Evolutionary conservation across 2,888 invertebrate species (phyloP).

Genomic region (Platerodrilus igneus): DNA sequence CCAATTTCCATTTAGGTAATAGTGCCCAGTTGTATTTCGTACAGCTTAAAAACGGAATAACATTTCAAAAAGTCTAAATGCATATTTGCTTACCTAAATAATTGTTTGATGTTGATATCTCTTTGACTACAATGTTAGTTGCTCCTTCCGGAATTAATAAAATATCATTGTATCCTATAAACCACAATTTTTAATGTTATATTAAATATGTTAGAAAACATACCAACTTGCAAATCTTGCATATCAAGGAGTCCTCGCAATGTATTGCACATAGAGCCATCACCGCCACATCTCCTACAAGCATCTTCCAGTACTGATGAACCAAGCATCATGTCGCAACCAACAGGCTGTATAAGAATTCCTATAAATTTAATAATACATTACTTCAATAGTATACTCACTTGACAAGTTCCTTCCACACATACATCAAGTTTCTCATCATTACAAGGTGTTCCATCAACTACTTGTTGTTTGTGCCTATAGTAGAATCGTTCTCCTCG

Average conservation of each 20-base stretch:
- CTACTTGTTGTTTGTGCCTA: slow-evolving; percentile 73
- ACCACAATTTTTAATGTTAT: slow-evolving; percentile 7
- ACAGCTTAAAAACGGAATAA: slow-evolving; percentile 58
- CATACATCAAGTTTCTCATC: slow-evolving; percentile 86
- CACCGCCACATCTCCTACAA: slow-evolving; percentile 89
- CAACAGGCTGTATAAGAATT: slow-evolving; percentile 65
- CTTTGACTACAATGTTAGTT: slow-evolving; percentile 80
- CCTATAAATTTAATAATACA: slow-evolving; percentile 9
- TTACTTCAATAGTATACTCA: slow-evolving; percentile 45
- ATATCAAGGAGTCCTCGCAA: slow-evolving; percentile 65
- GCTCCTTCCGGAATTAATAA: slow-evolving; percentile 87
- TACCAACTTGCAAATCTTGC: slow-evolving; percentile 70
- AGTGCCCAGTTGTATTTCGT: slow-evolving; percentile 74
- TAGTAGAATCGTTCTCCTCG: slow-evolving; percentile 87
- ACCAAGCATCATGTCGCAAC: slow-evolving; percentile 92
- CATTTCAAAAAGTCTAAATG: background rate
- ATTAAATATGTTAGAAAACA: slow-evolving; percentile 28
- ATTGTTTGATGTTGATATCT: slow-evolving; percentile 78
- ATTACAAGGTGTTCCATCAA: slow-evolving; percentile 79
- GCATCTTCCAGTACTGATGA: slow-evolving; percentile 82
- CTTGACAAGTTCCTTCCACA: slow-evolving; percentile 90
- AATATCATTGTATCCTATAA: slow-evolving; percentile 85
- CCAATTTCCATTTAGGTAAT: slow-evolving; percentile 92
- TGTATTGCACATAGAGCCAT: slow-evolving; percentile 83
- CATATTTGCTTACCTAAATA: slow-evolving; percentile 66